Evolutionary conservation across 2,888 invertebrate genomes (phyloP).

Genomic region (Acronicta aceris): DNA sequence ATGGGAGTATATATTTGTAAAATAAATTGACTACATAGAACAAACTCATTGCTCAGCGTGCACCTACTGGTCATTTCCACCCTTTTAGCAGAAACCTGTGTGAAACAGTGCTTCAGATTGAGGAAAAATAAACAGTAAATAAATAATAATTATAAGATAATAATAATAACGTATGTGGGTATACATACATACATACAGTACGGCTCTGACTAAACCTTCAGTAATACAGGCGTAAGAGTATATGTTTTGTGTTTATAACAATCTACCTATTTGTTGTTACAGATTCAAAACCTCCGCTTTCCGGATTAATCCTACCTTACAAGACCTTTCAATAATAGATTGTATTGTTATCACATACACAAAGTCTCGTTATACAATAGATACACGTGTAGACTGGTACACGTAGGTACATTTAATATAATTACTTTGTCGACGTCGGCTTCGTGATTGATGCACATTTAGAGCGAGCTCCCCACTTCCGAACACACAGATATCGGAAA

Average conservation of each 20-base stretch:
- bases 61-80: background rate
- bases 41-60: background rate
- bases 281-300: background rate
- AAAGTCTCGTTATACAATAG: background rate
- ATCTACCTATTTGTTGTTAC: background rate
- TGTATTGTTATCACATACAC: background rate
- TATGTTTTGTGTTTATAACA: too few relatives aligned
- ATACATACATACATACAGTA: too few relatives aligned
- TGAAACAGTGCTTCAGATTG: background rate
- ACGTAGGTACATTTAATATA: constrained; percentile 14
- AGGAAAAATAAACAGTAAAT: background rate
- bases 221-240: too few relatives aligned
- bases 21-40: background rate
- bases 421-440: constrained; percentile 28
- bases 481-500: constrained; percentile 24
- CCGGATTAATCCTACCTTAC: background rate
- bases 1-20: background rate
- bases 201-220: too few relatives aligned
- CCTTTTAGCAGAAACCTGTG: background rate
- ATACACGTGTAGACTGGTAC: background rate
- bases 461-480: constrained; percentile 21
- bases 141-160: too few relatives aligned
- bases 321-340: background rate
- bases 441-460: constrained; percentile 50
- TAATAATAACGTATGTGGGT: too few relatives aligned